Evolutionary conservation across 2,888 invertebrate species (phyloP).

Genomic region (Diaphora mendica): DNA sequence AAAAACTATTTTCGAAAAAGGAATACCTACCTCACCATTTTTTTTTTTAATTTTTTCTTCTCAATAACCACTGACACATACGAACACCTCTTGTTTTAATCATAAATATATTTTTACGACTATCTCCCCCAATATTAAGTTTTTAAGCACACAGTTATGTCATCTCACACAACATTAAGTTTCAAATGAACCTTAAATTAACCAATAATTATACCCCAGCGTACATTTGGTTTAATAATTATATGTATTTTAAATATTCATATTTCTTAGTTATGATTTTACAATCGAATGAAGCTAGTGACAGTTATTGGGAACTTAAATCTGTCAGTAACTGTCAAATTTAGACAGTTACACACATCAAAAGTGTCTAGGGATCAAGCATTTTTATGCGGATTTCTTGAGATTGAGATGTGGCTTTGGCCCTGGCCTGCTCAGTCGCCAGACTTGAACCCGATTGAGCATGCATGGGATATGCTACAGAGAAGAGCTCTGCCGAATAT

Average conservation of each 20-base stretch:
- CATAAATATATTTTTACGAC: conserved; percentile 58
- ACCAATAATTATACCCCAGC: conserved; percentile 65
- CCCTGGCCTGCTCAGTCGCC: too few species aligned
- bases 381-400: too few species aligned
- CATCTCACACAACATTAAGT: conserved; percentile 64
- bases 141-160: conserved; percentile 68
- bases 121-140: conserved; percentile 43
- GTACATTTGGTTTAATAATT: conserved; percentile 57
- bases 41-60: neutral
- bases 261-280: conserved; percentile 2
- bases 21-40: neutral
- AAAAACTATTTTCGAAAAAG: neutral
- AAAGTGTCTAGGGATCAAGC: too few species aligned
- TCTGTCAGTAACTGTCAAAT: neutral
- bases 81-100: conserved; percentile 38
- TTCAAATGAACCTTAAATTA: conserved; percentile 70
- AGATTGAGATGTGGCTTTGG: too few species aligned
- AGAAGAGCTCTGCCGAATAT: too few species aligned
- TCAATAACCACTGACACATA: conserved; percentile 33
- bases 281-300: neutral
- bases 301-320: neutral
- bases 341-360: too few species aligned
- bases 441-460: too few species aligned
- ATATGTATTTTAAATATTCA: conserved; percentile 27
- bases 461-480: too few species aligned